Conservation (phyloP, 2,888 invertebrate species). For the Metacarcinus magister region DNA sequence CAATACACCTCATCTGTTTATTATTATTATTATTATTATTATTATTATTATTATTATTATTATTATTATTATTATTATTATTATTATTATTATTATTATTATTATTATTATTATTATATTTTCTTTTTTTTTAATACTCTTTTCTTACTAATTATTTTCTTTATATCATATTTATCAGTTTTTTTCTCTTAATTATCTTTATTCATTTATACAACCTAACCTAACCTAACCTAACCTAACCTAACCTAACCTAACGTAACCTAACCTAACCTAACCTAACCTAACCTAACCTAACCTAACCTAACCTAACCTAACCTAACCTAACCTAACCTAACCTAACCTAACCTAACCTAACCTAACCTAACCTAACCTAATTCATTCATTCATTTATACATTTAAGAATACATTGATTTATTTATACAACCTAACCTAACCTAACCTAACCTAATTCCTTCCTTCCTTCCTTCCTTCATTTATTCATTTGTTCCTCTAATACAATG, state of each 20-base stretch:
- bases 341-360: slow-evolving; percentile 12
- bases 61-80: no score
- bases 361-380: neutral
- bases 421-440: no score
- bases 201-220: no score
- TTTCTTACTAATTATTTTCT: no score
- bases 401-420: no score
- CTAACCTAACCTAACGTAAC: slow-evolving; percentile 65
- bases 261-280: slow-evolving; percentile 52
- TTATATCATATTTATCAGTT: neutral
- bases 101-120: no score
- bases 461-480: neutral
- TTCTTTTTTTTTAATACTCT: no score
- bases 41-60: no score
- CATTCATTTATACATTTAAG: no score
- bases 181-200: neutral
- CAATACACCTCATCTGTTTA: neutral
- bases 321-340: slow-evolving; percentile 54
- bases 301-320: slow-evolving; percentile 40
- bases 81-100: no score
- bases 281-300: slow-evolving; percentile 49
- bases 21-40: neutral
- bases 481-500: neutral
- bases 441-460: neutral
- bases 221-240: slow-evolving; percentile 51